Conservation (phyloP, 1,140 invertebrate species). For the Marisa cornuarietis region DNA sequence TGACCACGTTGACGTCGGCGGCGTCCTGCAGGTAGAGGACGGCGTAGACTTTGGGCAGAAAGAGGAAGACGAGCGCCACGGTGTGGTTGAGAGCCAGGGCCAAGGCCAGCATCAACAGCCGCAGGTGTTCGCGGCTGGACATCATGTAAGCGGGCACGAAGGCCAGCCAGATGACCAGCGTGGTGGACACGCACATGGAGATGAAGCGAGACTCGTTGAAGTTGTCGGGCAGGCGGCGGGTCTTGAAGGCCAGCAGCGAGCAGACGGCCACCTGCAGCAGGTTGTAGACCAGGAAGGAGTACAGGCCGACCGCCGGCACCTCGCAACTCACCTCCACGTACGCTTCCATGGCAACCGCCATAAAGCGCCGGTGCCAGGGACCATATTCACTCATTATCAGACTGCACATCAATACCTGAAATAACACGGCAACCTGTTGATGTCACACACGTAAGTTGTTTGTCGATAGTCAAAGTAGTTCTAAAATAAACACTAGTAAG, state of each 20-base stretch:
- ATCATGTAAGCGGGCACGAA: constrained; percentile 53
- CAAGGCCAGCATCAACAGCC: constrained; percentile 38
- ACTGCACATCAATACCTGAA: constrained; percentile 27
- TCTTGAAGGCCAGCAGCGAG: constrained; percentile 85
- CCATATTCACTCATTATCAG: background rate
- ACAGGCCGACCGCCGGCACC: constrained; percentile 20
- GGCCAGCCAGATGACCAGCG: constrained; percentile 49
- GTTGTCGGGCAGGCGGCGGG: constrained; percentile 48
- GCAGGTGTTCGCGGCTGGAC: constrained; percentile 26
- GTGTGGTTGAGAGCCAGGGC: constrained; percentile 47
- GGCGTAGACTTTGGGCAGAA: constrained; percentile 62
- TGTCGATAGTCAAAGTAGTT: no score
- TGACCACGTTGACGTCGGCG: background rate
- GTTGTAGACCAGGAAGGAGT: constrained; percentile 77
- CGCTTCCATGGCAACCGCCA: constrained; percentile 16
- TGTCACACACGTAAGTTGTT: no score
- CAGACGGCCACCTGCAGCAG: constrained; percentile 86
- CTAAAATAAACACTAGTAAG: no score
- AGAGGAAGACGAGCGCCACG: constrained; percentile 48
- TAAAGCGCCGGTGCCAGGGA: constrained; percentile 12
- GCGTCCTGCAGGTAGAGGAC: constrained; percentile 66
- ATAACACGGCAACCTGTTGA: background rate
- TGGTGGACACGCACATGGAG: constrained; percentile 49
- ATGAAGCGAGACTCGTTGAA: constrained; percentile 54
- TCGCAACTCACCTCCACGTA: constrained; percentile 42